Conservation (phyloP, 2,797 vertebrate genomes). For the Buceros bicornis region DNA sequence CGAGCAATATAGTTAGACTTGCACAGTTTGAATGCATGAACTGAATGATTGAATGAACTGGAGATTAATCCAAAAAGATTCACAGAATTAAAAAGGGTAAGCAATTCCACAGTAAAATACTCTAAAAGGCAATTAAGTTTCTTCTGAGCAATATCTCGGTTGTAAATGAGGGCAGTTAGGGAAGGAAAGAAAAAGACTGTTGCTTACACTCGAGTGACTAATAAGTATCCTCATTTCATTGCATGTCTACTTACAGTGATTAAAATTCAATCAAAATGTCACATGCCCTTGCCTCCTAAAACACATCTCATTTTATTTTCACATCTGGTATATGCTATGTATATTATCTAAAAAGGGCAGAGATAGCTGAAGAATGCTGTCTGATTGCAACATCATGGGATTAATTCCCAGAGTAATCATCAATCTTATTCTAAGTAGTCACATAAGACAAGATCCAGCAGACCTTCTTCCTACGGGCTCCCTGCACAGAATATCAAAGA, state of each 20-base stretch:
- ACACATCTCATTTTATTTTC: constrained; percentile 48
- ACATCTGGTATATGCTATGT: constrained; percentile 11
- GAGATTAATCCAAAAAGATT: constrained; percentile 25
- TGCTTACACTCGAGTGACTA: constrained; percentile 37
- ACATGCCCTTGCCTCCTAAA: constrained; percentile 13
- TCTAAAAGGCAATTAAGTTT: constrained; percentile 11
- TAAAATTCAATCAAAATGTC: constrained; percentile 55
- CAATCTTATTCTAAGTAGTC: constrained; percentile 39
- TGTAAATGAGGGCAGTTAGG: constrained; percentile 31
- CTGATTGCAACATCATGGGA: constrained; percentile 28
- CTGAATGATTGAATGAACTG: background rate
- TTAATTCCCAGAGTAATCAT: constrained; percentile 40
- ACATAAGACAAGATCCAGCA: constrained; percentile 15
- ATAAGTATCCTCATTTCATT: constrained; percentile 56
- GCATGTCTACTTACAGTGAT: constrained; percentile 48
- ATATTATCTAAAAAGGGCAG: constrained; percentile 21
- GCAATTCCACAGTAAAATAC: background rate
- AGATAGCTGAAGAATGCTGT: constrained; percentile 35
- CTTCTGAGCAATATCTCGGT: background rate
- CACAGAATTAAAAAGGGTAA: background rate
- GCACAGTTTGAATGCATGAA: background rate
- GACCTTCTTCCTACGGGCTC: background rate
- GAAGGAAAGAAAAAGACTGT: constrained; percentile 4
- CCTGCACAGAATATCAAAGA: background rate
- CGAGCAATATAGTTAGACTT: background rate